Base-by-base conservation (phyloP, 2,888 invertebrate genomes). In the Scelioninae gen. 2 region DNA sequence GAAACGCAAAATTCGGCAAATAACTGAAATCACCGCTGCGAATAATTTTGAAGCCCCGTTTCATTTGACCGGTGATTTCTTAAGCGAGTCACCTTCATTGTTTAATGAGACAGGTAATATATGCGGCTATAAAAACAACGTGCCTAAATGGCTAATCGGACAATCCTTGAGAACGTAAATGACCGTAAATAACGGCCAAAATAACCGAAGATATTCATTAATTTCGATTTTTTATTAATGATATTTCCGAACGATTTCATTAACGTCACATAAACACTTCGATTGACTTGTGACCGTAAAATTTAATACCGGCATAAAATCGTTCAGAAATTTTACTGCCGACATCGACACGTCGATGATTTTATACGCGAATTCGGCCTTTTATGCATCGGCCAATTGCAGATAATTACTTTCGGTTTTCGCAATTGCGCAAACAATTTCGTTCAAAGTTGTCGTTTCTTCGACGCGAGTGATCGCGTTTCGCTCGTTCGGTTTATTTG, bases 281-380 rank as follows among this genome's bases (percentile, higher is more conserved):
- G 15, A 50, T 33, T 50, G 35, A 35, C 18, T 18, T 7, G 50
- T 33, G 50, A 33, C 33, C 31, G 33, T 50, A 33, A 33, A 33
- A 50, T 50, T 18, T 33, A 13, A 28, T 28, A 3, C 15, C 28
- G 15, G 15, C 28, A 15, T 46, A 46, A 46, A 46, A 15, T 46
- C 28, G 11, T 46, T 46, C 15, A 15, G 15, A 50, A 50, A 50
- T 35, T 33, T 50, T 50, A 50, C 19, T 33, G 9, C 33, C 7
- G 22, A 11, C 45, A 22, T 22, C 25, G 22, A 22, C 13, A 45
- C 13, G 13, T 11, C 11, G 25, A 25, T 25, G 25, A 45, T 25
- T 45, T 25, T 22, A 43, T n/a, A 25, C 11, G 18, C 19, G 41
- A 19, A 6, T 39, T 39, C 2, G 16, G 16, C 2, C 7, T 16